phyloP scores from a whole-genome alignment of 1,140 invertebrate species.

The Microplitis demolitor region DNA sequence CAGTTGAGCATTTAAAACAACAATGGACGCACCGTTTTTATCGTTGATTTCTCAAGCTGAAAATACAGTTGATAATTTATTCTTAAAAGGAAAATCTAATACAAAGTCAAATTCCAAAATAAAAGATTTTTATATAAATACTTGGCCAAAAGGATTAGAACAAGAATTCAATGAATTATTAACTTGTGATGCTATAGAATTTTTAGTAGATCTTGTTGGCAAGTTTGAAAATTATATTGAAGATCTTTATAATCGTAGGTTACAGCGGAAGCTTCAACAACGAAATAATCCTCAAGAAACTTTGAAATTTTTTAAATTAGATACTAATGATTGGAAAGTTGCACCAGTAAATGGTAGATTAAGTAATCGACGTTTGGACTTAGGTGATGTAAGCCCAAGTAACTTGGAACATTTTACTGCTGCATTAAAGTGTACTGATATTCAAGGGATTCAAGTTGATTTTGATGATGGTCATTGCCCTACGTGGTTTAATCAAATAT shows the following conservation, averaged over 20 bases:
- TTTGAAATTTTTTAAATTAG: constrained; percentile 46
- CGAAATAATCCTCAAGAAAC: constrained; percentile 41
- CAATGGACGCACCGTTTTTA: neutral
- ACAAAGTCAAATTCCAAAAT: neutral
- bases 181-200: constrained; percentile 51
- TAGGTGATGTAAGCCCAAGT: constrained; percentile 68
- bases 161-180: constrained; percentile 59
- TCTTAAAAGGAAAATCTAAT: neutral
- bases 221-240: constrained; percentile 59
- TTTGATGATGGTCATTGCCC: constrained; percentile 78
- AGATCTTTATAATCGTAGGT: constrained; percentile 53
- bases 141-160: constrained; percentile 58
- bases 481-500: constrained; percentile 72
- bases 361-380: constrained; percentile 62
- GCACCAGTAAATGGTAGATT: constrained; percentile 53
- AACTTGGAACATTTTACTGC: constrained; percentile 63
- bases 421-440: constrained; percentile 58
- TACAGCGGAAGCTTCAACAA: constrained; percentile 45
- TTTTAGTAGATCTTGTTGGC: constrained; percentile 55
- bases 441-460: constrained; percentile 67
- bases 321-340: constrained; percentile 62
- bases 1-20: neutral
- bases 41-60: neutral
- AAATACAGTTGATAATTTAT: neutral
- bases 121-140: constrained; percentile 33